Evolutionary conservation across 2,113 vertebrate genomes (phyloP), one percentile per base, ranked within the genome.

Genomic region (Pandion haliaetus): DNA sequence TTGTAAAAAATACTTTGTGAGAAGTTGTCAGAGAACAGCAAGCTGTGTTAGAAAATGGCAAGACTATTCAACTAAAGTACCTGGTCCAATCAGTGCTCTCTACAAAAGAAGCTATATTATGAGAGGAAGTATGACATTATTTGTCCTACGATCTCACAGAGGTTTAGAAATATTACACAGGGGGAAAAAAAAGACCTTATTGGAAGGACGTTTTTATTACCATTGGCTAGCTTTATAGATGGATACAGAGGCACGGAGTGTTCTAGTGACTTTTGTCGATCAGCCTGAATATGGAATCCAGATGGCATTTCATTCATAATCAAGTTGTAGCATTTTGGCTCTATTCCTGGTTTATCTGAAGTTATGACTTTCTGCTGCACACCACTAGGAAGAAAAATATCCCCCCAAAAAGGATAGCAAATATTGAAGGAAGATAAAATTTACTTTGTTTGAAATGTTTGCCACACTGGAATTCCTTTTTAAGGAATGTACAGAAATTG

Each of bases 221-320:
- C 23, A 62, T 49, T 86, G 25, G 17, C 34, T 67, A 42, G 49
- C 54, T 88, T 88, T 90, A 50, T 38, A 80, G 72, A 58, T 19
- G 28, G 58, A 23, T 93, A 69, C 8, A 4, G 49, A 72, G 40
- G 32, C 73, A 90, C 0, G 0, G 38, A 61, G 16, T 45, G 38
- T 93, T 82, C 58, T 80, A 58, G 71, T 85, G 67, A 86, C 76
- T 95, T 96, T 86, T 73, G 71, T 93, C 1, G 1, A 69, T 92
- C 82, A 90, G n/a, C 20, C 50, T 63, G 74, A 93, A 62, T 74
- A 47, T 81, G 38, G 38, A 93, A 92, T 88, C 90, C 92, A 92
- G 90, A 94, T 96, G 93, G 92, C 72, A 86, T 70, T 94, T 93
- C 58, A 83, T 95, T 94, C 72, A 74, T 90, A 94, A 91, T 96